phyloP scores from a whole-genome alignment of 2,113 vertebrate species.

The Pelmatolapia mariae region DNA sequence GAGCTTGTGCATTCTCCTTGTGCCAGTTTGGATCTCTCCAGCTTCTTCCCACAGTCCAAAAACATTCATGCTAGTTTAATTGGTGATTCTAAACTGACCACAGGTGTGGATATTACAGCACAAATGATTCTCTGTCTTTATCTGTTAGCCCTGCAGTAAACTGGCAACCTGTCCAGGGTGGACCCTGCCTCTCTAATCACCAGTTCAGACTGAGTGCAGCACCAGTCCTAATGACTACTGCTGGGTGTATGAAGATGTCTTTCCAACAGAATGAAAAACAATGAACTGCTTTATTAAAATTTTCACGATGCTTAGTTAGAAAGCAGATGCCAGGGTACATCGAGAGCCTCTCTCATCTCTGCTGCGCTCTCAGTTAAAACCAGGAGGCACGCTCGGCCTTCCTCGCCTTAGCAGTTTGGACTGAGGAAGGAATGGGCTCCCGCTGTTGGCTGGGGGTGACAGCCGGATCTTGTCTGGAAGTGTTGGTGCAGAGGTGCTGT shows the following conservation, averaged over 20 bases:
- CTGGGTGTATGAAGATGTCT: neutral
- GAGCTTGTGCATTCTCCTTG: neutral
- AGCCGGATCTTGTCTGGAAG: conserved; percentile 14
- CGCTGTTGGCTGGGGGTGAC: conserved; percentile 16
- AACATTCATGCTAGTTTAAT: neutral
- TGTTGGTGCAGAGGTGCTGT: neutral
- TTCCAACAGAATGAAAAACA: neutral
- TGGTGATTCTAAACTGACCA: neutral
- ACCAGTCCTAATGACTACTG: neutral
- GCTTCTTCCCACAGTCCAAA: neutral
- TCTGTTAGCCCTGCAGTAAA: neutral
- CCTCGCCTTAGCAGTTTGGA: neutral
- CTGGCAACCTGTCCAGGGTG: neutral
- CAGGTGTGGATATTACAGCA: neutral
- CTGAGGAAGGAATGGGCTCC: neutral
- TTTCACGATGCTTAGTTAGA: neutral
- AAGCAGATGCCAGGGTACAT: conserved; percentile 26
- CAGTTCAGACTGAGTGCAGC: neutral
- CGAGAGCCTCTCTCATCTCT: conserved; percentile 32
- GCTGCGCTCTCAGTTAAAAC: neutral
- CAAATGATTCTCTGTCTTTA: neutral
- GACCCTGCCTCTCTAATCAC: neutral
- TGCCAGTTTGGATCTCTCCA: neutral
- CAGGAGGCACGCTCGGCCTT: neutral
- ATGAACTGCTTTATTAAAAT: neutral